Evolutionary conservation across 2,113 vertebrate genomes (phyloP).

Genomic region (Clarias magur): DNA sequence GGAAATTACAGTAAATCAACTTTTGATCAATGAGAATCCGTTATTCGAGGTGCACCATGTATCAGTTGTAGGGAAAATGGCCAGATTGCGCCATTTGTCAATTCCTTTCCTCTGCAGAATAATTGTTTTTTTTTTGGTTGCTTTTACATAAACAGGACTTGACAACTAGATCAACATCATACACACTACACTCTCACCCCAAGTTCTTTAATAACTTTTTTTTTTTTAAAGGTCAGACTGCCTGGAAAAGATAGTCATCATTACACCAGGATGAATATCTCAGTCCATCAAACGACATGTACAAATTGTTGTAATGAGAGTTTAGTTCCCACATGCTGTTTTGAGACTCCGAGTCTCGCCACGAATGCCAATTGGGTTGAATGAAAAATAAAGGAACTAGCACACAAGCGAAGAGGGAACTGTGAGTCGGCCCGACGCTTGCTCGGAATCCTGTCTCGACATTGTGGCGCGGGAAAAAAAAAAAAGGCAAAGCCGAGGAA

Average conservation of each 20-base stretch:
- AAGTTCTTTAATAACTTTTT: neutral
- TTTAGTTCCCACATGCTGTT: constrained; percentile 66
- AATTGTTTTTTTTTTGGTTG: neutral
- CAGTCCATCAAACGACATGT: constrained; percentile 47
- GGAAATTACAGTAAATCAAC: neutral
- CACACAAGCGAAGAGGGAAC: neutral
- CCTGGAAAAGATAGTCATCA: neutral
- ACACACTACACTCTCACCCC: neutral
- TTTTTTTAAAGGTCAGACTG: neutral
- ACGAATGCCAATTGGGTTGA: constrained; percentile 33
- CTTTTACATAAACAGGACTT: neutral
- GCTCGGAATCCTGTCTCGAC: neutral
- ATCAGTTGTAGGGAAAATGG: neutral
- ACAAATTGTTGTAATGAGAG: constrained; percentile 75
- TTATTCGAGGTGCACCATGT: neutral
- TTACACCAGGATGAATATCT: neutral
- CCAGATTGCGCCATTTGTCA: neutral
- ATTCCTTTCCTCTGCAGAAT: neutral
- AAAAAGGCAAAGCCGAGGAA: constrained; percentile 24
- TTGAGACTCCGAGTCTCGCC: constrained; percentile 43
- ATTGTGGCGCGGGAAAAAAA: neutral
- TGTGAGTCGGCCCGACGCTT: neutral
- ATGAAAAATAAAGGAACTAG: neutral
- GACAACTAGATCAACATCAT: neutral
- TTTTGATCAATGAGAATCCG: neutral